Percentiles rank a stretch among this genome's conserved stretches.
Evolutionary conservation across 2,797 vertebrate species (phyloP).

Genomic region (Labroides dimidiatus): DNA sequence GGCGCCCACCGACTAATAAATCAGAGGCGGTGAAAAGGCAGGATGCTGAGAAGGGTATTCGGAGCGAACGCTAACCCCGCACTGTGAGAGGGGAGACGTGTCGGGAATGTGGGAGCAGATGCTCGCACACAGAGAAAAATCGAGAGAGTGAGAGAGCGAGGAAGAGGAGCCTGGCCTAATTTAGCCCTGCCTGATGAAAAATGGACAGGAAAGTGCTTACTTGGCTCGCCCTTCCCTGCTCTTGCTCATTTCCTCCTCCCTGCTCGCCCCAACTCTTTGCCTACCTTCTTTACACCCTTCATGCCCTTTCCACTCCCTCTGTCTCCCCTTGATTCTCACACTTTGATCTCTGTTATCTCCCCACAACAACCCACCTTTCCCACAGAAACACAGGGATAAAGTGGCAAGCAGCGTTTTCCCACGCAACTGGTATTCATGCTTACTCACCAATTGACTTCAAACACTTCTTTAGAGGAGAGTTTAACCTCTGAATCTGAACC

Average conservation of each 20-base stretch:
- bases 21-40: conserved; percentile 72
- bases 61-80: conserved; percentile 42
- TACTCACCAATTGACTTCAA: too few species aligned
- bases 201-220: conserved; percentile 83
- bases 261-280: conserved; percentile 23
- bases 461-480: too few species aligned
- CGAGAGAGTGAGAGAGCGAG: conserved; percentile 33
- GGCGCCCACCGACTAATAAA: conserved; percentile 69
- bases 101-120: conserved; percentile 72
- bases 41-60: conserved; percentile 77
- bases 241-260: conserved; percentile 52
- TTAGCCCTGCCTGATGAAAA: conserved; percentile 79
- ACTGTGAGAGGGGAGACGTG: conserved; percentile 63
- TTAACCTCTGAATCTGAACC: too few species aligned
- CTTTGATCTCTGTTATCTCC: conserved; percentile 41
- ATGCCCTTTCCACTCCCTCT: conserved; percentile 32
- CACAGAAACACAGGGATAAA: conserved; percentile 1
- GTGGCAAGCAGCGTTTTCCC: neutral
- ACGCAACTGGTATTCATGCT: neutral
- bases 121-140: conserved; percentile 41
- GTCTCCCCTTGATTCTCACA: conserved; percentile 36
- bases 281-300: conserved; percentile 24
- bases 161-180: conserved; percentile 69
- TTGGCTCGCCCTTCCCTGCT: conserved; percentile 70
- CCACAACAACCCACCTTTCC: neutral